A percentile compares a stretch with the other conserved stretches of the same genome.
Conservation (phyloP, 2,113 vertebrate species). For the Morphnarchus princeps region DNA sequence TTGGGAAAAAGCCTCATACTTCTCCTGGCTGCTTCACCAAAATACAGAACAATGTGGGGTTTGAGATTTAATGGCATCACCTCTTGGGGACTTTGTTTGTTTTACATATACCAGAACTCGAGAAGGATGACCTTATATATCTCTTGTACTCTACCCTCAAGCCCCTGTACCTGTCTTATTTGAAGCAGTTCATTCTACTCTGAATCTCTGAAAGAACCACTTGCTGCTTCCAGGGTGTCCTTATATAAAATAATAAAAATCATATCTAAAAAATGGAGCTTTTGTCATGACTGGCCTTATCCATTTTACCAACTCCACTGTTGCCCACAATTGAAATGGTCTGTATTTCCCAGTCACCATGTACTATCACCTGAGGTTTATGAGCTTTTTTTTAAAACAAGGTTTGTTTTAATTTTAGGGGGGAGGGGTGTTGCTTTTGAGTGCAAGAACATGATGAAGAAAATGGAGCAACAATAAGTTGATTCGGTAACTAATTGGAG, state of each 20-base stretch:
- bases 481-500: background rate
- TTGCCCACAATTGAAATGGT: too few species aligned
- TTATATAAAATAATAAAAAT: background rate
- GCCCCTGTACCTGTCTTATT: background rate
- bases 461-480: background rate
- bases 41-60: background rate
- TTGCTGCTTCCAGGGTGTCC: background rate
- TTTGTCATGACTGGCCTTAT: background rate
- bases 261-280: background rate
- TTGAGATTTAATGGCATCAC: background rate
- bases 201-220: background rate
- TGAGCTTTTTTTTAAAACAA: background rate
- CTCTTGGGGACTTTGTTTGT: background rate
- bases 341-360: background rate
- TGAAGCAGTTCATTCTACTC: background rate
- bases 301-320: background rate
- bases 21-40: background rate
- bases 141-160: background rate
- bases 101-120: background rate
- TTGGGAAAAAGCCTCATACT: background rate
- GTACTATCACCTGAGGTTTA: background rate
- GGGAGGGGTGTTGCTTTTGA: background rate
- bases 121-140: background rate
- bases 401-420: background rate
- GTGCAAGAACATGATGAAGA: background rate